Percentiles rank a stretch among this genome's conserved stretches.
Conservation (phyloP, 2,888 invertebrate species). For the Erebia palarica region DNA sequence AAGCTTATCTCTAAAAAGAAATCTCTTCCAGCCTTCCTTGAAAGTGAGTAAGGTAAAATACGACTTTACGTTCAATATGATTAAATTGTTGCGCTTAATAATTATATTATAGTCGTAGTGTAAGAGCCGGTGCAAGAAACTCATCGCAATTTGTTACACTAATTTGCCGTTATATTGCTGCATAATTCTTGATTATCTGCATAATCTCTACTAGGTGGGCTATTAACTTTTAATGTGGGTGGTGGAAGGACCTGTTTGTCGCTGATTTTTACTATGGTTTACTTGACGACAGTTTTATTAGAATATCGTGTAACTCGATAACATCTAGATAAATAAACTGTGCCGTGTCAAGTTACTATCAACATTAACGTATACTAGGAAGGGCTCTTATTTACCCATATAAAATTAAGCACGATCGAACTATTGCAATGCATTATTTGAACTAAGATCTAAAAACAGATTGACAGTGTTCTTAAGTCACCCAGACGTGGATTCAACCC, state of each 20-base stretch:
- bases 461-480: not conserved
- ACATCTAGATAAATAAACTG: constrained; percentile 12
- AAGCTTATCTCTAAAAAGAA: too few species aligned
- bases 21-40: too few species aligned
- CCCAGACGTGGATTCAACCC: too few species aligned
- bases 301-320: constrained; percentile 21
- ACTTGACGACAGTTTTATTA: constrained; percentile 23
- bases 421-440: too few species aligned
- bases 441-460: not conserved
- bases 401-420: not conserved
- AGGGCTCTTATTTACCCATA: not conserved
- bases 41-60: too few species aligned
- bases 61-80: too few species aligned
- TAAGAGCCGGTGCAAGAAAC: constrained; percentile 18
- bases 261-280: constrained; percentile 22
- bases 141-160: constrained; percentile 20
- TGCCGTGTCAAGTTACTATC: not conserved
- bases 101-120: not conserved
- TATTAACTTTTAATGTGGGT: constrained; percentile 24
- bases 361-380: not conserved
- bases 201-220: constrained; percentile 20
- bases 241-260: constrained; percentile 19
- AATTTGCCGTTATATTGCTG: constrained; percentile 23
- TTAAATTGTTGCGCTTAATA: constrained; percentile 2
- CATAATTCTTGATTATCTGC: constrained; percentile 23